Evolutionary conservation across 2,113 vertebrate genomes (phyloP), one percentile per base, ranked within the genome.

Genomic region (Gopherus evgoodei): DNA sequence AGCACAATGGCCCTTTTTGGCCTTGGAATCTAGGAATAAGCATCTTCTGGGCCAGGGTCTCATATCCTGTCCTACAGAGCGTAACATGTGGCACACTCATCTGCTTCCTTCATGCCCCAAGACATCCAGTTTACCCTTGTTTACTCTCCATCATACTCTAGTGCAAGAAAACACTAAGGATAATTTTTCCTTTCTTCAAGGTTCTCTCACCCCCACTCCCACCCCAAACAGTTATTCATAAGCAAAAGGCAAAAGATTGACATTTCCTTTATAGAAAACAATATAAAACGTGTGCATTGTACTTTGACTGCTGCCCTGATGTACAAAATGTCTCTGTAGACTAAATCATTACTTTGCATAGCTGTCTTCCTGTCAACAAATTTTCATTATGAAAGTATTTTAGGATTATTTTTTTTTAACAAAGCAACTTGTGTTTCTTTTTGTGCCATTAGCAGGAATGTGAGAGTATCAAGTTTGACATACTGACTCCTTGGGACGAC

Each of bases 371-470:
- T 98, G 98, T 97, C 97, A 97, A 98, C 97, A 92, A 98, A 98
- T 98, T 98, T 98, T 98, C 99, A 99, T 98, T 98, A 98, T 98
- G 97, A 98, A 99, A 98, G 98, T 99, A 98, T 99, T 99, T 99
- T 99, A 99, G 98, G 98, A 95, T 95, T 98, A 12, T 98, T 57
- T 97, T 76, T 98, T 98, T 98, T 98, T 98, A 98, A 98, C 97
- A 98, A 98, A 91, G 75, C 42, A 47, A 7, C 6, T 76, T 83
- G 1, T 49, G 12, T 14, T 13, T 44, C 42, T 81, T 44, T 14
- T 83, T 49, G 93, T 97, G 94, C 89, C 90, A 97, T 14, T 5
- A 38, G 14, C 35, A 22, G 31, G 80, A n/a, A 53, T 38, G 21
- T 38, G 53, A 83, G 38, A 5, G 16, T 38, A 69, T 21, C 35